Conservation (phyloP, 2,888 invertebrate genomes). For the Cartodere bifasciata region DNA sequence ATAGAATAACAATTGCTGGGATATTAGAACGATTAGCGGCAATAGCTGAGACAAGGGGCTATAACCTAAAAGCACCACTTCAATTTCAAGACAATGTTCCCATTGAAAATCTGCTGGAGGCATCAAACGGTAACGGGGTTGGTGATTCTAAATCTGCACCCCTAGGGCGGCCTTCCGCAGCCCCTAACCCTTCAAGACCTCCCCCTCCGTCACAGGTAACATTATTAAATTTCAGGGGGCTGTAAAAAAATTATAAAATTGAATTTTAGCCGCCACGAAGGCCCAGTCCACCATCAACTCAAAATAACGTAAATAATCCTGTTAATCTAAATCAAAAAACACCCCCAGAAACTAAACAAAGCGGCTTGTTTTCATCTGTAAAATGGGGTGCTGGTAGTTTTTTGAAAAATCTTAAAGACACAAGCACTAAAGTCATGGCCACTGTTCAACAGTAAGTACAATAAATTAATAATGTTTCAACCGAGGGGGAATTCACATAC, state of each 20-base stretch:
- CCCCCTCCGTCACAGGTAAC: slow-evolving; percentile 15
- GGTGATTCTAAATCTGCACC: no score
- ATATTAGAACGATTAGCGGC: slow-evolving; percentile 78
- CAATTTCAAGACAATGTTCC: slow-evolving; percentile 45
- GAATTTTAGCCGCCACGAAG: slow-evolving; percentile 16
- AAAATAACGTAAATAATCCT: no score
- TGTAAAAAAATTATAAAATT: not conserved
- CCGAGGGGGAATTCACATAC: no score
- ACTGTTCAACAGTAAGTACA: slow-evolving; percentile 78
- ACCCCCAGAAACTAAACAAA: slow-evolving; percentile 22
- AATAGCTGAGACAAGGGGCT: slow-evolving; percentile 73
- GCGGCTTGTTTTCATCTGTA: slow-evolving; percentile 69
- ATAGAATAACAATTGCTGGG: slow-evolving; percentile 65
- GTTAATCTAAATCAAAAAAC: no score
- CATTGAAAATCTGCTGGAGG: slow-evolving; percentile 21
- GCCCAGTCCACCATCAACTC: slow-evolving; percentile 27
- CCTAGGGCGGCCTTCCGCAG: no score
- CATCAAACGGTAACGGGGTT: no score
- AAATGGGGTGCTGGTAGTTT: slow-evolving; percentile 89
- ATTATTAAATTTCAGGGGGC: not conserved
- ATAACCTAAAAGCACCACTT: slow-evolving; percentile 70
- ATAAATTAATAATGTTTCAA: no score
- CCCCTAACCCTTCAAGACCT: slow-evolving; percentile 20
- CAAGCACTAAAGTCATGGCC: slow-evolving; percentile 93
- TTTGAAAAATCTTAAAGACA: slow-evolving; percentile 88